Evolutionary conservation across 2,113 vertebrate genomes (phyloP), one percentile per base, ranked within the genome.

Genomic region (Ascaphus truei): DNA sequence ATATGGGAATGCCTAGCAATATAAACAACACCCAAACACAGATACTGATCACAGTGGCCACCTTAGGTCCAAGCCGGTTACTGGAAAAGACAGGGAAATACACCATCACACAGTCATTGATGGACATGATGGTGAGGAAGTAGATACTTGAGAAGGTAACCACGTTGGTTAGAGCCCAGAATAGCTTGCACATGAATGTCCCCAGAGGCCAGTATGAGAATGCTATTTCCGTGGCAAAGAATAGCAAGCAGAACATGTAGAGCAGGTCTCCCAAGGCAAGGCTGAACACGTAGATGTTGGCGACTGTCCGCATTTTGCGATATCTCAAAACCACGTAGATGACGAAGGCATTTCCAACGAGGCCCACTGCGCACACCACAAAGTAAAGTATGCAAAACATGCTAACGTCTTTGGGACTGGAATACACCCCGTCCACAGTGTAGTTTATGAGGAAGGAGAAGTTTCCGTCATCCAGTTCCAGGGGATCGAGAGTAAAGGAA

Each of bases 221-320:
- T 7, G 26, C 18, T 5, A 50, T 25, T 31, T 71, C 67, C 3
- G 52, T 7, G 13, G 57, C 56, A 52, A 71, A 50, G 18, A 27
- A 16, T 33, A 60, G 18, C 34, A 71, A 41, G 8, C 56, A 52
- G 12, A 71, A 5, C 67, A 71, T 71, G 15, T 61, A 23, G 23
- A 71, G 1, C 10, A 61, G 13, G 47, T 71, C 67, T 23, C 67
- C 67, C 8, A 71, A 27, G 31, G 45, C 67, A 33, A 71, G n/a
- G 16, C 20, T 52, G 33, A 61, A 71, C 30, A 71, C n/a, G 12
- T 61, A 71, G 33, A 71, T 30, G 13, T 71, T 61, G 45, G 18
- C 23, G 13, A 26, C 29, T 15, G 45, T 61, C 67, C 67, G 41
- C 67, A 71, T 71, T 12, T 61, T 34, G 37, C 26, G 51, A 23